Conservation (phyloP, 1,140 invertebrate species). For the Drosophila truncata region DNA sequence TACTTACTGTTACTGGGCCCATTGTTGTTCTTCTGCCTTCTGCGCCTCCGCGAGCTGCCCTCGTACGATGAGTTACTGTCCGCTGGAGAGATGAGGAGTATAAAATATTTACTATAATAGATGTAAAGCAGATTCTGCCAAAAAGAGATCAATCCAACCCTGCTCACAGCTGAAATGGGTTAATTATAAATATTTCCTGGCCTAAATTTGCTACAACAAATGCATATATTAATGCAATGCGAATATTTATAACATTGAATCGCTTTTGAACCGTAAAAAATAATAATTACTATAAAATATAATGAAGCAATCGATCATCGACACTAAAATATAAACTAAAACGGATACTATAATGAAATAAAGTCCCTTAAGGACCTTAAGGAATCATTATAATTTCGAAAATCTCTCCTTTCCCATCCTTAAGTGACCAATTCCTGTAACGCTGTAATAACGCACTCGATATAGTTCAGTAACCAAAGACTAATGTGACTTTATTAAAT, state of each 20-base stretch:
- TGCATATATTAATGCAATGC: too few relatives aligned
- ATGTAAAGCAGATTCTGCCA: neutral
- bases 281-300: too few relatives aligned
- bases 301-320: neutral
- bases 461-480: constrained; percentile 8
- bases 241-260: too few relatives aligned
- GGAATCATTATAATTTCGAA: too few relatives aligned
- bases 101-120: constrained; percentile 1
- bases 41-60: constrained; percentile 79
- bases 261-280: neutral
- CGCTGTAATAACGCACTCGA: neutral
- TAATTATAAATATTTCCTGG: too few relatives aligned
- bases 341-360: neutral
- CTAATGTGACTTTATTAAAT: constrained; percentile 21
- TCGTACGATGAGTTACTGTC: constrained; percentile 84
- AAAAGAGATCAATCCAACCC: neutral
- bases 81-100: constrained; percentile 51
- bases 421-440: neutral
- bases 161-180: neutral
- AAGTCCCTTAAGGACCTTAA: neutral
- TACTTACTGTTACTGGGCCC: constrained; percentile 80
- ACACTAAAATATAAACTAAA: neutral
- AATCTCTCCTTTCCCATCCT: neutral
- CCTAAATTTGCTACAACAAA: neutral
- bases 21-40: constrained; percentile 83